Evolutionary conservation across 2,888 invertebrate genomes (phyloP), one percentile per base, ranked within the genome.

Genomic region (Polyommatus iphigenia): DNA sequence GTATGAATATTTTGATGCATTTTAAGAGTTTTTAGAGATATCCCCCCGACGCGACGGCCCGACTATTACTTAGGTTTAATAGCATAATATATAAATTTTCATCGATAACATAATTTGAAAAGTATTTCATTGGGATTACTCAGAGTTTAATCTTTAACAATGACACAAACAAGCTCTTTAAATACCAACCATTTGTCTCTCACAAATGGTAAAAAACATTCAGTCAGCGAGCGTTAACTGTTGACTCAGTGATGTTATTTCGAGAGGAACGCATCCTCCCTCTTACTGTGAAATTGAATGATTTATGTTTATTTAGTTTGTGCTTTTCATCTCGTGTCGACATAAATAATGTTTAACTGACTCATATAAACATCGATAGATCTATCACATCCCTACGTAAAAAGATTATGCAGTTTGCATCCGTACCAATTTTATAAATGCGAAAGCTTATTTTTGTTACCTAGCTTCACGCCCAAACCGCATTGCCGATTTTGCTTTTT

Each of bases 241-340:
- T 75, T 79, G 79, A 79, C 76, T 78, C 79, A 79, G 15, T n/a
- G 36, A 72, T n/a, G 78, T 57, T 79, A 79, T 78, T 67, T 75
- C 77, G 71, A 79, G 78, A 72, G 77, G 72, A 76, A 79, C 76
- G 54, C 73, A 80, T 78, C 81, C 79, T 79, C 79, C 79, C 78
- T 75, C 76, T 79, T 78, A 78, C 78, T 78, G 76, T 79, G 78
- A 73, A 78, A 79, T 75, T 77, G 71, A 76, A 72, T 81, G 71
- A 72, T 72, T 72, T 41, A 72, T 41, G 72, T 72, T 67, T 67
- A 67, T 67, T 67, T 67, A 29, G 67, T 67, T 67, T 32, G 67
- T 29, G 67, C 67, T 67, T 67, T 67, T 67, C 29, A 67, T 32
- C 67, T 67, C 29, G 29, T 67, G 67, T 67, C 29, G 67, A 67